Base-by-base conservation (phyloP, 2,888 invertebrate genomes). In the Polymixis flavicincta region DNA sequence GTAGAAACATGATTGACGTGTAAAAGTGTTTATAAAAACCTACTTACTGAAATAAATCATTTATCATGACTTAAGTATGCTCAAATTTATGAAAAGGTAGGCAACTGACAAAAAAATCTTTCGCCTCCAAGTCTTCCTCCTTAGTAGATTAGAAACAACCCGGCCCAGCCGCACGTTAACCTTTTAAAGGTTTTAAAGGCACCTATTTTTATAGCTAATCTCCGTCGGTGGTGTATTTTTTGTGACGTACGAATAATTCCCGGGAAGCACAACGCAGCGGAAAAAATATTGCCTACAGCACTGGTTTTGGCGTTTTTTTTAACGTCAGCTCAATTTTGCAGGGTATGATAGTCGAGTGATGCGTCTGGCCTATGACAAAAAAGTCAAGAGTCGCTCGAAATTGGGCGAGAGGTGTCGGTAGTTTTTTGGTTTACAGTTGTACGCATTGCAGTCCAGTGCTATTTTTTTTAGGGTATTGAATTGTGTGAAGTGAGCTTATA, bases 281-380 rank as follows among this genome's bases (percentile, higher is more conserved):
- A 82, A 88, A 91, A 91, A 88, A 89, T 89, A 90, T 90, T 89
- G 88, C 85, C 75, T 68, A 64, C 63, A 67, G 84, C 74, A 76
- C 73, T 77, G 69, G 77, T 68, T 68, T 70, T 67, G 76, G 65
- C 71, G 67, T 89, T 89, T 88, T 88, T n/a, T 88, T 84, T 80
- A 70, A 78, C 84, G 85, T 88, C 89, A 76, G 85, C 76, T 85
- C 87, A 82, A 88, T 90, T 90, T 90, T 87, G 82, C 82, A 80
- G 82, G 85, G 85, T 80, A 87, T 89, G 88, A 90, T 88, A 89
- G 87, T 83, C 76, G 85, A 85, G 72, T 71, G 86, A 86, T 88
- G 87, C 87, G 87, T 86, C 88, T 87, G 87, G 78, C 86, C 80
- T 85, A 84, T 76, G 85, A 80, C 80, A 89, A 87, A 90, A 88